Evolutionary conservation across 37 sponge, comb jelly and placozoan genomes (phyloP).

Genomic region (Bolinopsis microptera): DNA sequence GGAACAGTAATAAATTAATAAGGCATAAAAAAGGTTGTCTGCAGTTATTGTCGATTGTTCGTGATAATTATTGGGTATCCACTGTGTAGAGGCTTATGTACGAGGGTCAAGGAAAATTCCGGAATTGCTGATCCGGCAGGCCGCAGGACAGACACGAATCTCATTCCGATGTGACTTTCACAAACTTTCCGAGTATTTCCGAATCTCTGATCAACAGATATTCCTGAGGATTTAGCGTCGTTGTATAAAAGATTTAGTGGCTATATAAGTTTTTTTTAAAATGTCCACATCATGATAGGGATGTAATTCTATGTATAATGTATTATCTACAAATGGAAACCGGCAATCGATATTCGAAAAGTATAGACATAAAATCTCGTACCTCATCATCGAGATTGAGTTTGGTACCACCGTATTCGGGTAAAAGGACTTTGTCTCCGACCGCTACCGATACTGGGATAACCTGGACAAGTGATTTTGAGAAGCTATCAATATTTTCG

Average conservation of each 20-base stretch:
- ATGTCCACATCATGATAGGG: no score
- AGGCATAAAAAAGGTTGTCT: neutral
- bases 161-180: conserved; percentile 42
- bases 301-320: no score
- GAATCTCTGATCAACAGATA: conserved; percentile 51
- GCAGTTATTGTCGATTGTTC: neutral
- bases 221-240: no score
- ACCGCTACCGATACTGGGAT: conserved; percentile 76
- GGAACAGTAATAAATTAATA: neutral
- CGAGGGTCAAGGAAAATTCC: neutral
- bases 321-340: no score
- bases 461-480: conserved; percentile 35
- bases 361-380: no score
- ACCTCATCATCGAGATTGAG: conserved; percentile 85
- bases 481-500: neutral
- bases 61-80: no score
- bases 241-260: no score
- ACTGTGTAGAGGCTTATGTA: neutral
- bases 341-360: no score
- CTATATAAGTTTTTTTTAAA: no score
- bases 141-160: no score
- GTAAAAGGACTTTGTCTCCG: conserved; percentile 85
- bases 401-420: conserved; percentile 94
- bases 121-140: neutral
- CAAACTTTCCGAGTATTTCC: conserved; percentile 54